phyloP scores from a whole-genome alignment of 2,797 vertebrate genomes.

The Chelonia mydas region DNA sequence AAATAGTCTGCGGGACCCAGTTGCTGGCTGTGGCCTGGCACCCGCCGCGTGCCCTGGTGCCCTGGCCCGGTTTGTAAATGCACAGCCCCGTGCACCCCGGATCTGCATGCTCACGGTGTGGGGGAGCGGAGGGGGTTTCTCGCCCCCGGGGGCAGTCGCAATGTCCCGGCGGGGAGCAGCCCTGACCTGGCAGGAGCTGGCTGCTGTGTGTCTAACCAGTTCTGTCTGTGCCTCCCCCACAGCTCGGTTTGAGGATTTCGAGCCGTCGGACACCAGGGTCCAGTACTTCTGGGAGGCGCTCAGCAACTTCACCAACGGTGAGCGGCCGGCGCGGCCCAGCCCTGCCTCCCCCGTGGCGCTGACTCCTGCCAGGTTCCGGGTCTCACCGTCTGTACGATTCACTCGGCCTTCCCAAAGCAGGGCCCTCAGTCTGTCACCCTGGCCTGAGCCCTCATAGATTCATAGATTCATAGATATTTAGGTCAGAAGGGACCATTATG shows the following conservation, averaged over 20 bases:
- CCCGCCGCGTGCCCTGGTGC: background rate
- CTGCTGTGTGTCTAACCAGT: background rate
- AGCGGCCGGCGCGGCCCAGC: constrained; percentile 31
- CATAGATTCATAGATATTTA: no score
- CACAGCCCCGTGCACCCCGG: background rate
- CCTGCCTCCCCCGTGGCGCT: no score
- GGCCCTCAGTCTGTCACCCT: no score
- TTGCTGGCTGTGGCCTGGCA: no score
- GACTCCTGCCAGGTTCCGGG: background rate
- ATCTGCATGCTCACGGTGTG: background rate
- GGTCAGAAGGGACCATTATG: no score
- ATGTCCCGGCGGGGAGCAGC: background rate
- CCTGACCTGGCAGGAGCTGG: background rate
- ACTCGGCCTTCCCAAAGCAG: background rate
- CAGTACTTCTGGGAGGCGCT: constrained; percentile 98
- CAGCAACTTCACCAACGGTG: constrained; percentile 96
- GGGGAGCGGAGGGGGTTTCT: background rate
- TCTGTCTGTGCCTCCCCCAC: constrained; percentile 5
- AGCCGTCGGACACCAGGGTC: constrained; percentile 89
- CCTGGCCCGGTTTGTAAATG: background rate
- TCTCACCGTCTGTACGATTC: no score
- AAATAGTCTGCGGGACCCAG: background rate
- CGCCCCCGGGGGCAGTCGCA: background rate
- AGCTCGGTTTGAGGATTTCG: constrained; percentile 96
- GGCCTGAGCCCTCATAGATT: background rate